Percentiles rank a stretch among this genome's conserved stretches.
Evolutionary conservation across 2,888 invertebrate species (phyloP).

Genomic region (Margaritifera margaritifera): DNA sequence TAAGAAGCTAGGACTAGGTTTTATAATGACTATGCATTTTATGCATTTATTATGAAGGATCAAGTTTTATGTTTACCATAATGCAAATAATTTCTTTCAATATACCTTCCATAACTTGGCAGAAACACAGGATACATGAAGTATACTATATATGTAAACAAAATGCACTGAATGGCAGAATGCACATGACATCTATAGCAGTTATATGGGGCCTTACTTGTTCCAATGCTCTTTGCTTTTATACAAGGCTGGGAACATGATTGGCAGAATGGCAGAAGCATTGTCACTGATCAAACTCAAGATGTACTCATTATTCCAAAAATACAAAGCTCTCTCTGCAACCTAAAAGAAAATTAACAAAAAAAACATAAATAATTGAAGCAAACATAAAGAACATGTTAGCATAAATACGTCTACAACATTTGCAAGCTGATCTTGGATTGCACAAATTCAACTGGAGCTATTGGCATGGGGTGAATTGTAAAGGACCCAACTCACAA

Average conservation of each 20-base stretch:
- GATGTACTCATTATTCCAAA: slow-evolving; percentile 99
- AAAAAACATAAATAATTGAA: slow-evolving; percentile 3
- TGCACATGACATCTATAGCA: not conserved
- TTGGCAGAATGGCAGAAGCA: slow-evolving; percentile 97
- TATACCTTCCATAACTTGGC: too few relatives aligned
- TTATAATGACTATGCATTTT: too few relatives aligned
- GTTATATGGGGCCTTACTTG: slow-evolving; percentile 76
- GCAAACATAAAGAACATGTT: not conserved
- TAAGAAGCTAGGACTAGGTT: too few relatives aligned
- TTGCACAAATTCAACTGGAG: not conserved
- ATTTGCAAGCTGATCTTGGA: too few relatives aligned
- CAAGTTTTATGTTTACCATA: too few relatives aligned
- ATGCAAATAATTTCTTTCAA: too few relatives aligned
- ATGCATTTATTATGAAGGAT: too few relatives aligned
- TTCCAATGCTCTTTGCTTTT: slow-evolving; percentile 99
- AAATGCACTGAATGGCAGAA: too few relatives aligned
- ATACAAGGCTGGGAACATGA: slow-evolving; percentile 99
- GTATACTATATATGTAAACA: too few relatives aligned
- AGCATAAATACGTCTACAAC: too few relatives aligned
- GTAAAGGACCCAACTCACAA: not conserved
- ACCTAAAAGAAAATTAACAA: slow-evolving; percentile 78
- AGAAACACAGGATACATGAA: too few relatives aligned
- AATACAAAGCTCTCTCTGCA: slow-evolving; percentile 98
- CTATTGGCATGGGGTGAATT: not conserved
- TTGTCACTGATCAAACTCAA: slow-evolving; percentile 99